phyloP scores from a whole-genome alignment of 2,797 vertebrate genomes.

The Semotilus atromaculatus region DNA sequence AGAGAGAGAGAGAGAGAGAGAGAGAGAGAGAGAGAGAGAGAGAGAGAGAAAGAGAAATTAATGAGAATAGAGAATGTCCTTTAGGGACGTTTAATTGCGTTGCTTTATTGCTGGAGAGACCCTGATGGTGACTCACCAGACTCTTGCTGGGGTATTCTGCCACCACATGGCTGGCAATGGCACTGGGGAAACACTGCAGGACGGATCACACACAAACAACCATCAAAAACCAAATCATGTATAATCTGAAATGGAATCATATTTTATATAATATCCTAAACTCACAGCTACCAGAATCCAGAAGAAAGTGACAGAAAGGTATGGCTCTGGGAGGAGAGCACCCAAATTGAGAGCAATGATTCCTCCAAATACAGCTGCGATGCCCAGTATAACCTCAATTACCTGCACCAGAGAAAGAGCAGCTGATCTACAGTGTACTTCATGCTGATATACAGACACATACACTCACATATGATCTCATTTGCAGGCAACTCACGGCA shows the following conservation, averaged over 20 bases:
- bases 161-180: slow-evolving; percentile 93
- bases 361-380: slow-evolving; percentile 94
- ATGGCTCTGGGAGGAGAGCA: slow-evolving; percentile 86
- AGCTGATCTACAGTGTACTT: not conserved
- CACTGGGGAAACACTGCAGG: slow-evolving; percentile 93
- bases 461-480: not conserved
- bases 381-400: slow-evolving; percentile 91
- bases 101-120: slow-evolving; percentile 1
- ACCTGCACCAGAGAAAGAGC: slow-evolving; percentile 82
- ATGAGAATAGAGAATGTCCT: slow-evolving; percentile 13
- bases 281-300: slow-evolving; percentile 97
- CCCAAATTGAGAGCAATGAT: slow-evolving; percentile 97
- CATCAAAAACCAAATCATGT: not conserved
- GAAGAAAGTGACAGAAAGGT: slow-evolving; percentile 93
- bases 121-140: slow-evolving; percentile 82
- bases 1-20: too few relatives aligned
- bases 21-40: too few relatives aligned
- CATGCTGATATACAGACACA: not conserved
- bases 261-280: slow-evolving; percentile 48
- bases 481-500: slow-evolving; percentile 82
- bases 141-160: slow-evolving; percentile 95
- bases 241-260: not conserved
- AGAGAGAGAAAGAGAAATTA: slow-evolving; percentile 22
- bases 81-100: not conserved
- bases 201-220: not conserved